phyloP scores from a whole-genome alignment of 64 coral and sea anemone species.

The Orbicella faveolata region DNA sequence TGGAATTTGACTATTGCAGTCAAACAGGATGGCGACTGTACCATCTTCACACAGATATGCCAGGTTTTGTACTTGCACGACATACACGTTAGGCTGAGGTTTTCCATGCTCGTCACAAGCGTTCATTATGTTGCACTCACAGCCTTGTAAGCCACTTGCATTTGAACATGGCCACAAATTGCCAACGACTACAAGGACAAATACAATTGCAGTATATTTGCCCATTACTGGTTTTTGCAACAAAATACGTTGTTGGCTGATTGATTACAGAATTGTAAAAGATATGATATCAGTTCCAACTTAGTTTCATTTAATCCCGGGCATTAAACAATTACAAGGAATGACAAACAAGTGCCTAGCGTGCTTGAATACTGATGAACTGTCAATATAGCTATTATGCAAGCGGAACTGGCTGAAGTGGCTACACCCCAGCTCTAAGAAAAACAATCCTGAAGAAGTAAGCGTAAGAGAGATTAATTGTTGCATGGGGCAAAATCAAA shows the following conservation, averaged over 20 bases:
- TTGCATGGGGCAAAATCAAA: too few relatives aligned
- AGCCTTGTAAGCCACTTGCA: not conserved
- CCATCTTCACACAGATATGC: not conserved
- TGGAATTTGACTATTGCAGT: constrained; percentile 16
- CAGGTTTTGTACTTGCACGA: not conserved
- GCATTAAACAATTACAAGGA: too few relatives aligned
- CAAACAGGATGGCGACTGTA: not conserved
- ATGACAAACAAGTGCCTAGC: not conserved
- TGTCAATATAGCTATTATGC: too few relatives aligned
- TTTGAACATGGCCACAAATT: not conserved
- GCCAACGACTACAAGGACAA: not conserved
- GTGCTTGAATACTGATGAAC: too few relatives aligned
- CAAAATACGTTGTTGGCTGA: too few relatives aligned
- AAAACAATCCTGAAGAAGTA: too few relatives aligned
- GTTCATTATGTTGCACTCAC: not conserved
- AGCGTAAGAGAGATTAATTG: too few relatives aligned
- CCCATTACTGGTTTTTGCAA: not conserved
- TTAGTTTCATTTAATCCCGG: too few relatives aligned
- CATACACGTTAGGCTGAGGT: not conserved
- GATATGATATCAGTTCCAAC: too few relatives aligned
- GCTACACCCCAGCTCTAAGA: too few relatives aligned
- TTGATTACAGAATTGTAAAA: too few relatives aligned
- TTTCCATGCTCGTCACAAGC: not conserved
- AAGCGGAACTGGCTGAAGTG: too few relatives aligned
- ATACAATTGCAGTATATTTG: not conserved